A percentile compares a stretch with the other conserved stretches of the same genome.
These are phyloP conservation scores for Camponotus floridanus DNA, from an alignment of 1,140 invertebrate species.

Conservation along the genomic window DNA sequence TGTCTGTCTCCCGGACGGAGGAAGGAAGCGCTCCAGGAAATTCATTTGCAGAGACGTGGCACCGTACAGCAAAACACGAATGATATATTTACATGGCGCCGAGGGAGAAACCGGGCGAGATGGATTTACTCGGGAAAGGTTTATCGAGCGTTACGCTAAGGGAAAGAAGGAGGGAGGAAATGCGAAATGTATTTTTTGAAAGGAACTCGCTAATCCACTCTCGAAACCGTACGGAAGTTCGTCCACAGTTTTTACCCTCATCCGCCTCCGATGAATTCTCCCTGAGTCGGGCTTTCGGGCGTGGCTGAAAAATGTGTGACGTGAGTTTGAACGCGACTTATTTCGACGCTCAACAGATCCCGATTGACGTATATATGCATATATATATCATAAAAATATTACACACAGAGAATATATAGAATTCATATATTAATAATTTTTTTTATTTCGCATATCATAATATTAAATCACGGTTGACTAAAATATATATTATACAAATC, in stretches of 20 bases:
- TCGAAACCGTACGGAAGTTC: slow-evolving; percentile 47
- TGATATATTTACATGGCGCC: slow-evolving; percentile 68
- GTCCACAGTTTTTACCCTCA: slow-evolving; percentile 42
- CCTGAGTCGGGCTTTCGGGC: slow-evolving; percentile 18
- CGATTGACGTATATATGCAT: neutral
- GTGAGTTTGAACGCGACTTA: slow-evolving; percentile 29
- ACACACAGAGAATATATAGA: neutral
- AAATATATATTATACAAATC: neutral
- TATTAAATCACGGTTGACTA: neutral
- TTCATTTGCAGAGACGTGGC: slow-evolving; percentile 69
- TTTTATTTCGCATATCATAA: neutral
- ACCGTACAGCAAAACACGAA: slow-evolving; percentile 67
- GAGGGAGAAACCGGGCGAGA: slow-evolving; percentile 62
- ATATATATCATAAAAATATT: slow-evolving; percentile 10
- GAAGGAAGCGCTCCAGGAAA: slow-evolving; percentile 69
- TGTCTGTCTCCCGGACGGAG: slow-evolving; percentile 60
- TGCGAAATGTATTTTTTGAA: slow-evolving; percentile 59
- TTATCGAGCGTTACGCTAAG: slow-evolving; percentile 64
- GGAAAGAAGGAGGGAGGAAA: neutral
- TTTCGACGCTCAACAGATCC: slow-evolving; percentile 7
- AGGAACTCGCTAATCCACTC: slow-evolving; percentile 49
- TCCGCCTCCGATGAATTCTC: slow-evolving; percentile 42
- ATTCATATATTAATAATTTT: neutral
- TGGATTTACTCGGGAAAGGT: slow-evolving; percentile 67
- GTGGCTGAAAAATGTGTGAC: slow-evolving; percentile 12